Evolutionary conservation across 2,797 vertebrate species (phyloP).

Genomic region (Valencia hispanica): DNA sequence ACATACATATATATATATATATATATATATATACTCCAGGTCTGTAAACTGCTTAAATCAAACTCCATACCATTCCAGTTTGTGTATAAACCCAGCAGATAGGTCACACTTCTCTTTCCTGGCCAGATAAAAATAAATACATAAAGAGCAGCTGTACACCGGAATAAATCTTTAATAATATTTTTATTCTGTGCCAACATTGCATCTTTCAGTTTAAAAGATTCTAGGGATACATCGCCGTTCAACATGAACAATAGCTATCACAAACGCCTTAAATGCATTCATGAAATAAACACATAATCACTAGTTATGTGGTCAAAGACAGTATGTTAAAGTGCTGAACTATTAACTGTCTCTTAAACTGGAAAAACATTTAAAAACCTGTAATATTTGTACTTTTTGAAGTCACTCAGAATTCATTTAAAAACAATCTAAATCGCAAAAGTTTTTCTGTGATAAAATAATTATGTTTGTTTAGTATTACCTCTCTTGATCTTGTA

Average conservation of each 20-base stretch:
- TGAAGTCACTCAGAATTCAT: neutral
- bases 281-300: slow-evolving; percentile 57
- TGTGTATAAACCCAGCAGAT: neutral
- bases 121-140: neutral
- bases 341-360: slow-evolving; percentile 21
- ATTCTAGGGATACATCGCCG: slow-evolving; percentile 53
- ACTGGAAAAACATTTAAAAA: neutral
- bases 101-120: neutral
- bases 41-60: neutral
- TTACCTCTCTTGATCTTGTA: neutral
- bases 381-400: neutral
- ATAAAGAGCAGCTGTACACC: neutral
- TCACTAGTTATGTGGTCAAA: slow-evolving; percentile 63
- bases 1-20: too few relatives aligned
- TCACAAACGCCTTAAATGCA: slow-evolving; percentile 72
- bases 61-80: neutral
- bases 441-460: neutral
- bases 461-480: neutral
- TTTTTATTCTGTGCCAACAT: slow-evolving; percentile 40
- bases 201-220: slow-evolving; percentile 68
- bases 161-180: slow-evolving; percentile 69
- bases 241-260: slow-evolving; percentile 82
- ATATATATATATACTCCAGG: too few relatives aligned
- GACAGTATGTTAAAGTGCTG: slow-evolving; percentile 64
- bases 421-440: neutral